Conservation (phyloP, 2,113 vertebrate genomes). For the Capra hircus region DNA sequence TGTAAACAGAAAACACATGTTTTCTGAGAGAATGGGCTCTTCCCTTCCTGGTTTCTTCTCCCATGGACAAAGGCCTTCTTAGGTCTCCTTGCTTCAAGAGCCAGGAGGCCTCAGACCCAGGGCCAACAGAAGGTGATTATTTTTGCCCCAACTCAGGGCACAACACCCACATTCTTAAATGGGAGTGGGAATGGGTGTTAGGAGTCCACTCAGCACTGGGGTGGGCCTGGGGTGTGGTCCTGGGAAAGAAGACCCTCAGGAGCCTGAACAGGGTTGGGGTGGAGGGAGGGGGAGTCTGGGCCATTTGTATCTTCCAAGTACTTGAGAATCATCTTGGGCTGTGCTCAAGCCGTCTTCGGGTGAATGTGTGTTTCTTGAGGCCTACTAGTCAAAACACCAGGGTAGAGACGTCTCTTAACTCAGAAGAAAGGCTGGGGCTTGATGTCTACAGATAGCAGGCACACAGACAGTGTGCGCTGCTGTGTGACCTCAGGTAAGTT, state of each 20-base stretch:
- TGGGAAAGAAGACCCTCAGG: background rate
- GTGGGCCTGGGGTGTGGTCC: background rate
- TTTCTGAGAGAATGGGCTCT: conserved; percentile 24
- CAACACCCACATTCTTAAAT: background rate
- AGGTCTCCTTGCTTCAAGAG: background rate
- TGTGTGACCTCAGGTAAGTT: background rate
- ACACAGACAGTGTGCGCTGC: background rate
- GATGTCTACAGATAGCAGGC: background rate
- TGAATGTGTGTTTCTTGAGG: background rate
- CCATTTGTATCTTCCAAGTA: background rate
- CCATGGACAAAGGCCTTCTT: background rate
- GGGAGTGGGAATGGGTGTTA: background rate
- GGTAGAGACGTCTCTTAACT: background rate
- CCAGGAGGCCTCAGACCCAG: background rate
- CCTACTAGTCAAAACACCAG: background rate
- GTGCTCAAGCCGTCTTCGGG: too few relatives aligned
- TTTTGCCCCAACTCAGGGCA: background rate
- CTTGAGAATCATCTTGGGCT: background rate
- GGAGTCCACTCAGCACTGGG: background rate
- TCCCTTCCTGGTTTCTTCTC: conserved; percentile 9
- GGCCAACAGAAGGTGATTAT: background rate
- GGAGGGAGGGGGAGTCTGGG: too few relatives aligned
- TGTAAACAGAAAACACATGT: conserved; percentile 68
- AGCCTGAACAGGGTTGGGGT: background rate
- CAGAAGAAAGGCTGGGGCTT: background rate